These are phyloP conservation scores for Brachionus angularis DNA, from an alignment of 1,140 invertebrate genomes.

Conservation along the genomic window DNA sequence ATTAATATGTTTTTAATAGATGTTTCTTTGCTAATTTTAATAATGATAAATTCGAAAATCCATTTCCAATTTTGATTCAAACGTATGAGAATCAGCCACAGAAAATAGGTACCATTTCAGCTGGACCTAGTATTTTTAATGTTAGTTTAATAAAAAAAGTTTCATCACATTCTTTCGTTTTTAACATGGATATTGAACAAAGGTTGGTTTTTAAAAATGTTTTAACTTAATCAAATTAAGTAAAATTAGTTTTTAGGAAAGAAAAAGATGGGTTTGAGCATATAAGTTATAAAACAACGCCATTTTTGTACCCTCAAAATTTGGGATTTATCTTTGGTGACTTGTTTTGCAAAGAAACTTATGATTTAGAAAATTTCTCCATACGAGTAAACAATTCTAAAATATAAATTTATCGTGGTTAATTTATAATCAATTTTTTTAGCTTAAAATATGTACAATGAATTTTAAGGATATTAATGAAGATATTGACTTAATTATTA, in stretches of 20 bases:
- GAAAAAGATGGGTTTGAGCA: conserved; percentile 27
- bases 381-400: background rate
- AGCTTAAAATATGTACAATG: conserved; percentile 29
- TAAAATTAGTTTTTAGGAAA: background rate
- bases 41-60: background rate
- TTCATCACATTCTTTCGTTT: background rate
- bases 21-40: conserved; percentile 23
- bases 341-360: conserved; percentile 14
- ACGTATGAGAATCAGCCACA: background rate
- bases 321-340: conserved; percentile 22
- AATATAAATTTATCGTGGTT: background rate
- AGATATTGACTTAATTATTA: background rate
- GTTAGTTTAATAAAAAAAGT: background rate
- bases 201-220: conserved; percentile 1
- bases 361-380: conserved; percentile 13
- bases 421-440: background rate
- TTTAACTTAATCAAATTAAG: too few species aligned
- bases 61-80: conserved; percentile 19
- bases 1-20: background rate
- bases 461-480: conserved; percentile 13
- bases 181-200: background rate
- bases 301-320: background rate
- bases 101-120: background rate
- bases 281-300: background rate
- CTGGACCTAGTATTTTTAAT: background rate